phyloP scores from a whole-genome alignment of 2,797 vertebrate species.

The Staurois parvus region DNA sequence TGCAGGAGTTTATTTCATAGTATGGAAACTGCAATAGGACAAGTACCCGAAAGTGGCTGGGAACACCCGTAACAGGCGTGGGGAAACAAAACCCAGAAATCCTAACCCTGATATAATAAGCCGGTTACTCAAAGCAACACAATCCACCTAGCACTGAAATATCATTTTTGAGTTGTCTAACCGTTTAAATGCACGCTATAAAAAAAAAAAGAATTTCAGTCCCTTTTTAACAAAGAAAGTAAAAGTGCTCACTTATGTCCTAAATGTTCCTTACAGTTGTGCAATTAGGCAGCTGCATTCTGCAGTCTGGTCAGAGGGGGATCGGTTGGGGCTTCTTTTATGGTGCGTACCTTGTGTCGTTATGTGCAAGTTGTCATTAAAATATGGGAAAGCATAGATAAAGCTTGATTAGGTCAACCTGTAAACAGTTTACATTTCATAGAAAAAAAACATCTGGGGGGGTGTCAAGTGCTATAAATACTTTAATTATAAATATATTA shows the following conservation, averaged over 20 bases:
- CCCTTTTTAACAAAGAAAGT: neutral
- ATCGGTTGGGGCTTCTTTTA: neutral
- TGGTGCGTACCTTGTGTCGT: too few species aligned
- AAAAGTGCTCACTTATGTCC: neutral
- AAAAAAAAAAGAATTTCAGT: neutral
- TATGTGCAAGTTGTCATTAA: too few species aligned
- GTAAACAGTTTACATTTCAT: too few species aligned
- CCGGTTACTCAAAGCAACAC: too few species aligned
- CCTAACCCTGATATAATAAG: too few species aligned
- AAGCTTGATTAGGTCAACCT: neutral
- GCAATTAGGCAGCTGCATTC: neutral
- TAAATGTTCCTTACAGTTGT: neutral
- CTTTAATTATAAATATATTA: neutral
- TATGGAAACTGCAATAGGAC: too few species aligned
- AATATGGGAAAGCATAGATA: too few species aligned
- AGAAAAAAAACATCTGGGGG: neutral
- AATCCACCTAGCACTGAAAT: too few species aligned
- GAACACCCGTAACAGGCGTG: too few species aligned
- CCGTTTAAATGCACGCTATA: neutral
- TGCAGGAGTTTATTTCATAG: too few species aligned
- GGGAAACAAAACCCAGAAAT: too few species aligned
- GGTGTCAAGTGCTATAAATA: neutral
- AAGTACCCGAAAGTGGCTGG: too few species aligned
- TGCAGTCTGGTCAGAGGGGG: neutral
- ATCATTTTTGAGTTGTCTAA: neutral